A percentile compares a stretch with the other conserved stretches of the same genome.
Conservation (phyloP, 2,797 vertebrate species). For the Argentina silus region DNA sequence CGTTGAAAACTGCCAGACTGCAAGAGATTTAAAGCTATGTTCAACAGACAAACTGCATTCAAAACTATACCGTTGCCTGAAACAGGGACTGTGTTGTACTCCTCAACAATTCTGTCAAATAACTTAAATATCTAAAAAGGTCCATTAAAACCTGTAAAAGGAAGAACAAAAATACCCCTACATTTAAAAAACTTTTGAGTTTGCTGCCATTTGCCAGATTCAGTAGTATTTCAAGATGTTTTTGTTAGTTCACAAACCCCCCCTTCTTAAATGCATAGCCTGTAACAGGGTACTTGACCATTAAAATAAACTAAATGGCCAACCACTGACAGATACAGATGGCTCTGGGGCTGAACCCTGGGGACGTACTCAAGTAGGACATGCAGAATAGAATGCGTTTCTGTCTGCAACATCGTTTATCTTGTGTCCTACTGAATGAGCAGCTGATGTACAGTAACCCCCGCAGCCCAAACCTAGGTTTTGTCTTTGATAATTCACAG, state of each 20-base stretch:
- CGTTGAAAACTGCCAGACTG: background rate
- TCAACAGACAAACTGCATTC: slow-evolving; percentile 39
- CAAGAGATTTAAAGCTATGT: slow-evolving; percentile 40
- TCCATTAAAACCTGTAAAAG: slow-evolving; percentile 23
- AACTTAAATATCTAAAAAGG: slow-evolving; percentile 34
- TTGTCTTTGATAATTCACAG: slow-evolving; percentile 10
- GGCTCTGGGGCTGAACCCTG: background rate
- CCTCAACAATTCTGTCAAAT: slow-evolving; percentile 12
- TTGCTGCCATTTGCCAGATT: slow-evolving; percentile 12
- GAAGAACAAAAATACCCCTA: slow-evolving; percentile 20
- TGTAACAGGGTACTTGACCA: slow-evolving; percentile 22
- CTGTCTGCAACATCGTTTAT: slow-evolving; percentile 14
- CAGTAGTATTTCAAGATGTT: slow-evolving; percentile 13
- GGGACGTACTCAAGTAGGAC: slow-evolving; percentile 17
- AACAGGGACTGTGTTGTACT: slow-evolving; percentile 3
- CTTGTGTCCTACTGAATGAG: slow-evolving; percentile 1
- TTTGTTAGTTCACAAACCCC: background rate
- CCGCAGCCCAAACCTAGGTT: background rate
- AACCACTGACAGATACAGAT: background rate
- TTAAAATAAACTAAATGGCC: slow-evolving; percentile 15
- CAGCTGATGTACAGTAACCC: background rate
- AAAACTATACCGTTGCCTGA: slow-evolving; percentile 19
- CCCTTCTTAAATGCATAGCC: slow-evolving; percentile 26
- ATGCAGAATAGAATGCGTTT: slow-evolving; percentile 2
- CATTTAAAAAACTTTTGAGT: background rate